Evolutionary conservation across 2,797 vertebrate genomes (phyloP), one percentile per base, ranked within the genome.

Genomic region (Danio tinwini): DNA sequence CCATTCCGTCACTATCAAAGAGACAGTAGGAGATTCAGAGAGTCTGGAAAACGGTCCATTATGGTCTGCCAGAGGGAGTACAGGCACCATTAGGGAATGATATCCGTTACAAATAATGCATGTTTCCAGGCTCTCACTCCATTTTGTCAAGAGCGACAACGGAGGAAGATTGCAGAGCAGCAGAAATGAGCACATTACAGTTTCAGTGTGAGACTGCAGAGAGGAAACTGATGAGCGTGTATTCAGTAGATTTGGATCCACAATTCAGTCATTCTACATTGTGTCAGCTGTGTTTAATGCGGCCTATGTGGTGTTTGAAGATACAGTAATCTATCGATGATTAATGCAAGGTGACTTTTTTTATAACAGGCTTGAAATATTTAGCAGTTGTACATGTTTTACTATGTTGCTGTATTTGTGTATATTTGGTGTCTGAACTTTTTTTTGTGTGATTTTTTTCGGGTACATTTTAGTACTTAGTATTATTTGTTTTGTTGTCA

Each of bases 21-120:
- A 83, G 86, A 86, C 88, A 45, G 71, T 91, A 89, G 89, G 86
- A 90, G 91, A 90, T 81, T 86, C 86, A 56, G 86, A 91, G 91
- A 91, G 88, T 86, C 91, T 92, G 89, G 90, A 90, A 94, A 91
- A 91, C 81, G 87, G 87, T 92, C 92, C 93, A 94, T 94, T 94
- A 94, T 84, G 87, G 89, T 88, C 90, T 89, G 90, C 88, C 91
- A 78, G 86, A 76, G 91, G 92, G 89, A 92, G 87, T 76, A 82
- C 86, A 90, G 89, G 89, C 88, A 81, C 90, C 91, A 93, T 93
- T 93, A 93, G 89, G 91, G 89, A 89, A 89, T 84, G 88, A 90
- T 93, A 92, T 93, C 89, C 65, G 88, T 93, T 93, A 90, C 92
- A 89, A 93, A 94, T 94, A 94, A 94, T 94, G 92, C 91, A 93